A percentile compares a stretch with the other conserved stretches of the same genome.
Evolutionary conservation across 2,888 invertebrate genomes (phyloP).

Genomic region (Cenopis cana): DNA sequence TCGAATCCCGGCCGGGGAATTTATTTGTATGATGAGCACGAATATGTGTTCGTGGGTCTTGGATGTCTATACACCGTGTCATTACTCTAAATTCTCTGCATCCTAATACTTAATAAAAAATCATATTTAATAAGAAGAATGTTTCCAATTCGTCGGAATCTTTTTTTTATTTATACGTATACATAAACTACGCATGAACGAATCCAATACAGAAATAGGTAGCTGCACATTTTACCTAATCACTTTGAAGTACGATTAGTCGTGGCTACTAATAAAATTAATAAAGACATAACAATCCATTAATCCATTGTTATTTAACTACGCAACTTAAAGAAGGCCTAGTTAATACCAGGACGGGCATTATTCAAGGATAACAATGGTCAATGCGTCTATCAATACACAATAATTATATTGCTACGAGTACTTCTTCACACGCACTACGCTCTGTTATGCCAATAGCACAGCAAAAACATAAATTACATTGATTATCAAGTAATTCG

Average conservation of each 20-base stretch:
- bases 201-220: not conserved
- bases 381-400: not conserved
- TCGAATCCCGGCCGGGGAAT: too few relatives aligned
- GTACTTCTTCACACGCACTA: not conserved
- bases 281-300: not conserved
- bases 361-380: not conserved
- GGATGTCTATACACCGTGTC: too few relatives aligned
- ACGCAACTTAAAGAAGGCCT: not conserved
- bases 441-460: not conserved
- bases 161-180: not conserved
- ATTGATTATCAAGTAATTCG: constrained; percentile 11
- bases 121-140: too few relatives aligned
- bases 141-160: too few relatives aligned
- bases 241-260: not conserved
- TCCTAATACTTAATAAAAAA: too few relatives aligned
- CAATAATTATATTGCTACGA: not conserved
- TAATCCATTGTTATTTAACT: not conserved
- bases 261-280: not conserved
- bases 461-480: constrained; percentile 2
- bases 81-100: too few relatives aligned
- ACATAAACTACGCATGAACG: not conserved
- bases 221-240: not conserved
- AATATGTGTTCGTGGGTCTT: too few relatives aligned
- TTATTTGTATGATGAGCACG: too few relatives aligned
- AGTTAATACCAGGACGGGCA: not conserved